Evolutionary conservation across 1,140 invertebrate species (phyloP).

Genomic region (Hestina assimilis): DNA sequence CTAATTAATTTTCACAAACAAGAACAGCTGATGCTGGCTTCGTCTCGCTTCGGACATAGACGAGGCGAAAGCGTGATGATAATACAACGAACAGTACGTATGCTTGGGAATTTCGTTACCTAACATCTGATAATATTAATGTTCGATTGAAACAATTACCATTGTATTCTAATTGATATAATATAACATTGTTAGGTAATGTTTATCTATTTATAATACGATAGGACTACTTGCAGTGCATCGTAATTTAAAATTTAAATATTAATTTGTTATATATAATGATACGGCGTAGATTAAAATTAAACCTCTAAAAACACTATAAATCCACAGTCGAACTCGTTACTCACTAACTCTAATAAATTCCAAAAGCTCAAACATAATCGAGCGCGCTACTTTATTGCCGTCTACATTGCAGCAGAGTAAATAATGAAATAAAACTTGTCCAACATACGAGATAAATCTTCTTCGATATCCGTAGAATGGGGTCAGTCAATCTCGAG

Average conservation of each 20-base stretch:
- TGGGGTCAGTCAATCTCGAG: slow-evolving; percentile 52
- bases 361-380: slow-evolving; percentile 14
- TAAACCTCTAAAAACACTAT: background rate
- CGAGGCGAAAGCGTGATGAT: slow-evolving; percentile 54
- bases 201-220: no score
- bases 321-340: background rate
- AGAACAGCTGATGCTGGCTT: slow-evolving; percentile 59
- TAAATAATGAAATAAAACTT: slow-evolving; percentile 26
- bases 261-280: background rate
- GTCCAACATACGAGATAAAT: slow-evolving; percentile 37
- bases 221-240: background rate
- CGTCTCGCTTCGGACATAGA: slow-evolving; percentile 36
- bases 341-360: slow-evolving; percentile 8
- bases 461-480: slow-evolving; percentile 48
- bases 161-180: background rate
- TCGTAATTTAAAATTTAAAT: background rate
- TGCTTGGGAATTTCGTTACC: slow-evolving; percentile 39
- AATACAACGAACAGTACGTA: slow-evolving; percentile 19
- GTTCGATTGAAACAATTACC: slow-evolving; percentile 6
- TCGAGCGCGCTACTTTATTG: slow-evolving; percentile 15
- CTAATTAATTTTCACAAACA: slow-evolving; percentile 54
- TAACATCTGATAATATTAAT: slow-evolving; percentile 39
- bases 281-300: background rate
- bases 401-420: slow-evolving; percentile 1
- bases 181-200: no score